Base-by-base conservation (phyloP, 2,113 vertebrate species). In the Rafetus swinhoei region DNA sequence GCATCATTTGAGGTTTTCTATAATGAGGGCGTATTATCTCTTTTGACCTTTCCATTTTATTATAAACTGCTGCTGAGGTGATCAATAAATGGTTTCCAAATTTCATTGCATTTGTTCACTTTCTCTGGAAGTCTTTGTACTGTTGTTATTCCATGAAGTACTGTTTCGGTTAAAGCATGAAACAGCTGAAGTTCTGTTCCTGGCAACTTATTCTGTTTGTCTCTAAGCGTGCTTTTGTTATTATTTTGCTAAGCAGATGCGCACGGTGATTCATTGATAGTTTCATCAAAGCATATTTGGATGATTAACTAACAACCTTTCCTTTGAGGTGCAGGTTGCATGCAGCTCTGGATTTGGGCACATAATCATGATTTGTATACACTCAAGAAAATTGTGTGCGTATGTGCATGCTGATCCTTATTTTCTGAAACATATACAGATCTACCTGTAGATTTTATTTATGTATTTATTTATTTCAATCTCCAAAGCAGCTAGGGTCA, bases 91-190 rank as follows among this genome's bases (percentile, higher is more conserved):
- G 25, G 29, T 81, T 79, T 95, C 50, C 81, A 82, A 90, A 91
- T 88, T 93, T 92, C 74, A 87, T 87, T 82, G 35, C 76, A 55
- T 95, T 92, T 93, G 0, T 32, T 95, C 7, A 3, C 77, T 95
- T 92, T 72, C 45, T 55, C 45, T 79, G 69, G 86, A 89, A 56
- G 27, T 27, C 87, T 95, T 93, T 91, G 4, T 32, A 82, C 79
- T 5, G 10, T 54, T 54, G 2, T 82, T 91, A 5, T n/a, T 90
- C 82, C 18, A 1, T 88, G 80, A 85, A 65, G 39, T 52, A 50
- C 79, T 57, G 5, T 80, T 92, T 93, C 19, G 88, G 15, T 50
- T 91, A 84, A 85, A 25, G 32, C 11, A 8, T n/a, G 13, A 87
- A 80, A 45, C 65, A 14, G 60, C 89, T 9, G 3, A 52, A 16